Evolutionary conservation across 2,888 invertebrate genomes (phyloP).

Genomic region (Agrotis puta): DNA sequence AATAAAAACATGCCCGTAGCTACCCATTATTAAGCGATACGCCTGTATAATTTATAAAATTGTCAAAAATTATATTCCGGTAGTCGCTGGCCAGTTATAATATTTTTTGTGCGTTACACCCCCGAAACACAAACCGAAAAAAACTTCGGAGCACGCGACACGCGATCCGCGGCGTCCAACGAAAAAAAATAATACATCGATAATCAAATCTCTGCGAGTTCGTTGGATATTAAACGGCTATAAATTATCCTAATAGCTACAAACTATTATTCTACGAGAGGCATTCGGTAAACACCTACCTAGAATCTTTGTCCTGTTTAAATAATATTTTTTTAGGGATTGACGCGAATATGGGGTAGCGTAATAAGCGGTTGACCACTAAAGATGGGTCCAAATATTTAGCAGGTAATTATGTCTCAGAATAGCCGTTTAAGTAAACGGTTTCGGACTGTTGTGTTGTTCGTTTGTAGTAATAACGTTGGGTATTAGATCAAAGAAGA

Average conservation of each 20-base stretch:
- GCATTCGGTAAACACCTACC: conserved; percentile 71
- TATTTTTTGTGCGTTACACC: conserved; percentile 86
- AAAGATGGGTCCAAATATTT: conserved; percentile 74
- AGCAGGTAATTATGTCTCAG: conserved; percentile 66
- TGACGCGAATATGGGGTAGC: conserved; percentile 64
- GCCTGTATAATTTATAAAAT: conserved; percentile 89
- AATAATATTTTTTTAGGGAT: conserved; percentile 44
- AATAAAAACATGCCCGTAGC: conserved; percentile 75
- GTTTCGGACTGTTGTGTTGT: conserved; percentile 57
- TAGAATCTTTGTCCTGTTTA: conserved; percentile 70
- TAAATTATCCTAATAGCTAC: conserved; percentile 90
- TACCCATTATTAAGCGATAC: conserved; percentile 84
- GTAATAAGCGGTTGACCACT: conserved; percentile 71
- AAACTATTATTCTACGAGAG: conserved; percentile 79
- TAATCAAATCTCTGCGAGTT: conserved; percentile 87
- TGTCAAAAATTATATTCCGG: conserved; percentile 90
- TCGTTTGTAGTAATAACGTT: conserved; percentile 16
- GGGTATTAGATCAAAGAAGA: not conserved
- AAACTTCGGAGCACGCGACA: conserved; percentile 89
- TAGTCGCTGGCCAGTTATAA: conserved; percentile 88
- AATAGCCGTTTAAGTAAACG: conserved; percentile 59
- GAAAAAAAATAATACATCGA: conserved; percentile 84
- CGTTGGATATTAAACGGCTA: conserved; percentile 88
- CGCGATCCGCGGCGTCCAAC: conserved; percentile 83
- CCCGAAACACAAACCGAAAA: conserved; percentile 81